These are phyloP conservation scores for Torymus auratus DNA, from an alignment of 2,888 invertebrate genomes.

Conservation along the genomic window DNA sequence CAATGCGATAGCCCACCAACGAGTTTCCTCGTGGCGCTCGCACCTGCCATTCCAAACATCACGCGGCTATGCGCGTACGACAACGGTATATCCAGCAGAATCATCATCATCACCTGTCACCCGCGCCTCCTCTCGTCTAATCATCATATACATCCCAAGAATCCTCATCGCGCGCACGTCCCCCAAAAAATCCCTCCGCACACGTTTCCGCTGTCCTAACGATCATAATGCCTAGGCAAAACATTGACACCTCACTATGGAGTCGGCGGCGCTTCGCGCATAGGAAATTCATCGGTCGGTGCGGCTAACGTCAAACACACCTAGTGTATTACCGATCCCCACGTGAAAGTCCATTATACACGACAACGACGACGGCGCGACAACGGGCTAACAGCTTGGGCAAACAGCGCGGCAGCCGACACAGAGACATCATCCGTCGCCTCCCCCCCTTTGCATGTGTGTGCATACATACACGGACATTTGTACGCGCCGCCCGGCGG, in stretches of 20 bases:
- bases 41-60: too few relatives aligned
- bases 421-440: not conserved
- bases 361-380: constrained; percentile 2
- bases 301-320: constrained; percentile 3
- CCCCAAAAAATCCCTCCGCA: not conserved
- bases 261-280: constrained; percentile 44
- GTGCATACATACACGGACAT: not conserved
- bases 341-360: constrained; percentile 26
- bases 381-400: constrained; percentile 55
- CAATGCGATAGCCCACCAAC: too few relatives aligned
- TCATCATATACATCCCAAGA: too few relatives aligned
- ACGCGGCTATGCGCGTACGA: too few relatives aligned
- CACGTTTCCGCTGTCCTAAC: constrained; percentile 53
- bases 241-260: constrained; percentile 70
- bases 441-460: too few relatives aligned
- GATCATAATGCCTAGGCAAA: constrained; percentile 72
- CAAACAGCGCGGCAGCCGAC: constrained; percentile 47
- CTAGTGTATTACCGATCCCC: constrained; percentile 48
- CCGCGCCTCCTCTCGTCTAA: too few relatives aligned
- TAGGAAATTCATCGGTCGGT: not conserved
- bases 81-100: too few relatives aligned
- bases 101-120: too few relatives aligned
- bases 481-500: not conserved
- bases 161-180: too few relatives aligned
- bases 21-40: too few relatives aligned